phyloP scores from a whole-genome alignment of 1,140 invertebrate genomes.

The Anadara kagoshimensis region DNA sequence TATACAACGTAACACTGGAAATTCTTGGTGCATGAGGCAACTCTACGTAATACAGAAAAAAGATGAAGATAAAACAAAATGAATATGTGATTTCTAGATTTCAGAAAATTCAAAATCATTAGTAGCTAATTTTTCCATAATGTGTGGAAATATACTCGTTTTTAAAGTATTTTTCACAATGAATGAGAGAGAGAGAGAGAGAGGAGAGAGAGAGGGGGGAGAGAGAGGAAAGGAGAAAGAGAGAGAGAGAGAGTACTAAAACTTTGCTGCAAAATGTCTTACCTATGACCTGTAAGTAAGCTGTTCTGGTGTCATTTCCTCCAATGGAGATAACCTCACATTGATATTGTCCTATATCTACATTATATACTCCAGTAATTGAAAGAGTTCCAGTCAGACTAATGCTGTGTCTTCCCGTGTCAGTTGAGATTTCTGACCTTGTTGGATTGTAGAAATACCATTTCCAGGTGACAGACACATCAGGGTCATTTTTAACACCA shows the following conservation, averaged over 20 bases:
- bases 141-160: too few species aligned
- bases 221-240: neutral
- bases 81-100: too few species aligned
- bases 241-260: neutral
- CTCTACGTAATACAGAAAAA: slow-evolving; percentile 77
- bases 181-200: too few species aligned
- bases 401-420: slow-evolving; percentile 48
- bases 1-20: slow-evolving; percentile 82
- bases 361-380: slow-evolving; percentile 74
- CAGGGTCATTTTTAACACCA: slow-evolving; percentile 93
- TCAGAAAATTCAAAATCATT: too few species aligned
- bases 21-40: slow-evolving; percentile 93
- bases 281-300: slow-evolving; percentile 74
- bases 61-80: neutral
- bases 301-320: slow-evolving; percentile 92
- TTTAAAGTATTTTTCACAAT: too few species aligned
- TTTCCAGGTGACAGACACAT: slow-evolving; percentile 90
- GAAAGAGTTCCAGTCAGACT: slow-evolving; percentile 73
- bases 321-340: slow-evolving; percentile 87
- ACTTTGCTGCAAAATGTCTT: slow-evolving; percentile 18
- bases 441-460: slow-evolving; percentile 80
- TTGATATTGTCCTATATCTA: slow-evolving; percentile 75
- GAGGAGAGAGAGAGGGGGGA: too few species aligned
- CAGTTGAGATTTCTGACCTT: slow-evolving; percentile 24
- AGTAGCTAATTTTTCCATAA: neutral